These are phyloP conservation scores for Drosophila ercepeae DNA, from an alignment of 1,140 invertebrate species.

Conservation along the genomic window DNA sequence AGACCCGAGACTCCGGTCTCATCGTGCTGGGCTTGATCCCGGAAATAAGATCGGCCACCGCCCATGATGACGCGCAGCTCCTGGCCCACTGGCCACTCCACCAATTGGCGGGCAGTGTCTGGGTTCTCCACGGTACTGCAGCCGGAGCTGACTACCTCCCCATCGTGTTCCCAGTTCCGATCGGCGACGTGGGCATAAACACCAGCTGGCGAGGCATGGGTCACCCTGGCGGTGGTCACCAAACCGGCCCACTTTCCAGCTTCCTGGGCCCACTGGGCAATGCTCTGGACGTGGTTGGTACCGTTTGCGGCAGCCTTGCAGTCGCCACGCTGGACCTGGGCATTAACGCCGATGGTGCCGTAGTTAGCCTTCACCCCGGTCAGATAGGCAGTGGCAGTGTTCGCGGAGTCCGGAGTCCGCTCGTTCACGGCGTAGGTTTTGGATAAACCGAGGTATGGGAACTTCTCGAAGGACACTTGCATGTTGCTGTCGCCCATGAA, in stretches of 20 bases:
- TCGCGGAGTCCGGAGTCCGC: constrained; percentile 91
- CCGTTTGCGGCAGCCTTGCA: constrained; percentile 80
- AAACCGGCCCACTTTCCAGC: constrained; percentile 89
- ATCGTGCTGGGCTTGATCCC: constrained; percentile 86
- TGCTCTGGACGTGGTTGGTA: constrained; percentile 86
- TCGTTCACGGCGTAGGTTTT: constrained; percentile 92
- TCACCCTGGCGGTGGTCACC: constrained; percentile 92
- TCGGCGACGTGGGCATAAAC: constrained; percentile 92
- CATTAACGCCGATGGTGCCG: constrained; percentile 90
- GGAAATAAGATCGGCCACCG: constrained; percentile 89
- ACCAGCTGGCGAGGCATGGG: constrained; percentile 91
- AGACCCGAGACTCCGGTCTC: constrained; percentile 87
- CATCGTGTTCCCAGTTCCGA: constrained; percentile 90
- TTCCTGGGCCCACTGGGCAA: constrained; percentile 88
- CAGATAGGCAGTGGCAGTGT: constrained; percentile 91
- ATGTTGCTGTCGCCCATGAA: constrained; percentile 88
- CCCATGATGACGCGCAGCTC: constrained; percentile 88
- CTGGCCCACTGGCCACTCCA: constrained; percentile 87
- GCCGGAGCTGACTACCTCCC: constrained; percentile 83
- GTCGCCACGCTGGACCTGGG: constrained; percentile 85
- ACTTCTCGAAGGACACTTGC: constrained; percentile 89
- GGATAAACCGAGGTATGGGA: constrained; percentile 88
- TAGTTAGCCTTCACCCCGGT: constrained; percentile 92
- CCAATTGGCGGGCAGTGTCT: constrained; percentile 90
- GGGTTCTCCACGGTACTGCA: constrained; percentile 78